Base-by-base conservation (phyloP, 2,888 invertebrate genomes). In the Argynnis bischoffii region DNA sequence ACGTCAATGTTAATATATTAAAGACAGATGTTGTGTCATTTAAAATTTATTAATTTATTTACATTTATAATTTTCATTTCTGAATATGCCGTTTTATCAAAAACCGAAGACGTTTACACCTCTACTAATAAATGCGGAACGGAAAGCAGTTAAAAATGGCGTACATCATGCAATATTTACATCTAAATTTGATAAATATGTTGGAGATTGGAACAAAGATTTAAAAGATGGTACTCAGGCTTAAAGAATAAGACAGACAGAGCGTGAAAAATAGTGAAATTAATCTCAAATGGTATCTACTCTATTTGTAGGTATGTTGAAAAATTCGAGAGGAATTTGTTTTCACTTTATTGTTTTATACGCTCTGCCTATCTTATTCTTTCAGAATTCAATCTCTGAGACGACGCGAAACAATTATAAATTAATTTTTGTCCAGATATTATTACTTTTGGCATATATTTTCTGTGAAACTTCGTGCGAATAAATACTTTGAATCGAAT, bases 151-250 rank as follows among this genome's bases (percentile, higher is more conserved):
- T 4, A 95, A 94, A 79, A 94, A 94, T 77, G 94, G 95, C 14
- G 77, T 93, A 26, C 91, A 94, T 63, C 93, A 94, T 74, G 83
- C 93, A 0, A 90, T 95, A 76, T 95, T 94, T 74, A 93, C 92
- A 18, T 87, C 92, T 0, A 82, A 84, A 55, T 87, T 90, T 18
- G 93, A 93, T 79, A 92, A 83, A 77, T 95, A 95, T 73, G 86
- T 89, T 63, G 95, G 95, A 0, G 93, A 94, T 53, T 95, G 95
- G 95, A 92, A 89, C 69, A 80, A 87, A 50, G 94, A 95, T 77
- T 78, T 82, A 31, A 92, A 90, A 76, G 83, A 92, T 81, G 92
- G 92, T 91, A 46, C 1, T 56, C 3, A 41, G 6, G 6, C 16
- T n/a, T 55, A 56, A 2, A 26, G 26, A 26, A 26, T 26, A 4